Evolutionary conservation across 2,888 invertebrate genomes (phyloP).

Genomic region (Cyclophora punctaria): DNA sequence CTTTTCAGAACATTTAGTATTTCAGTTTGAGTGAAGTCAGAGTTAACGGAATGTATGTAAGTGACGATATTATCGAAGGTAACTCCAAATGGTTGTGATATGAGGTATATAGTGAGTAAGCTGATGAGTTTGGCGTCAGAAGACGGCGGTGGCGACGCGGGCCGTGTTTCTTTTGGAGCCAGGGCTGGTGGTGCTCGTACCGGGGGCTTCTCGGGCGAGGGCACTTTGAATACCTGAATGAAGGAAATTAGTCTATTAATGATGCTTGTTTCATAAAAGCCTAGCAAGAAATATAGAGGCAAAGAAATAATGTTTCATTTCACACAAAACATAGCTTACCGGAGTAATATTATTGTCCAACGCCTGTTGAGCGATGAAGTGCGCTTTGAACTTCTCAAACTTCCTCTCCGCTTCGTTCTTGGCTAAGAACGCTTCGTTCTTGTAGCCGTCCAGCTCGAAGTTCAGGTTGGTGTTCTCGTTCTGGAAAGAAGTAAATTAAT

Average conservation of each 20-base stretch:
- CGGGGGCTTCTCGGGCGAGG: too few relatives aligned
- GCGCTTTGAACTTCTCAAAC: conserved; percentile 84
- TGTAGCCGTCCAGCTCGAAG: conserved; percentile 92
- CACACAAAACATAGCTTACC: too few relatives aligned
- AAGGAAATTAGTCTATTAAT: too few relatives aligned
- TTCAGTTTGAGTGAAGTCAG: conserved; percentile 31
- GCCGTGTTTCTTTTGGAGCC: conserved; percentile 1
- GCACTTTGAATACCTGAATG: too few relatives aligned
- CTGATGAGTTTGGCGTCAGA: conserved; percentile 56
- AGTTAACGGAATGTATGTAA: conserved; percentile 46
- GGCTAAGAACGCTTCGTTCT: conserved; percentile 90
- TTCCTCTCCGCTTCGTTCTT: conserved; percentile 86
- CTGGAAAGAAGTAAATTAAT: conserved; percentile 36
- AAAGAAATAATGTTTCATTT: too few relatives aligned
- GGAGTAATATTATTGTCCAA: conserved; percentile 30
- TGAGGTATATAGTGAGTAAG: conserved; percentile 53
- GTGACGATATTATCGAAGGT: conserved; percentile 49
- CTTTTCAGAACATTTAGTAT: conserved; percentile 40
- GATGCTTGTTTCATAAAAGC: background rate
- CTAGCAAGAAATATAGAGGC: background rate
- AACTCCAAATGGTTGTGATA: conserved; percentile 55
- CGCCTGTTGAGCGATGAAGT: conserved; percentile 78
- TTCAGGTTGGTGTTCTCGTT: conserved; percentile 90
- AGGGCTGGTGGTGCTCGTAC: too few relatives aligned
- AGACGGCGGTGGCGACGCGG: conserved; percentile 26